These are phyloP conservation scores for Ylistrum balloti DNA, from an alignment of 1,140 invertebrate genomes.

Conservation along the genomic window DNA sequence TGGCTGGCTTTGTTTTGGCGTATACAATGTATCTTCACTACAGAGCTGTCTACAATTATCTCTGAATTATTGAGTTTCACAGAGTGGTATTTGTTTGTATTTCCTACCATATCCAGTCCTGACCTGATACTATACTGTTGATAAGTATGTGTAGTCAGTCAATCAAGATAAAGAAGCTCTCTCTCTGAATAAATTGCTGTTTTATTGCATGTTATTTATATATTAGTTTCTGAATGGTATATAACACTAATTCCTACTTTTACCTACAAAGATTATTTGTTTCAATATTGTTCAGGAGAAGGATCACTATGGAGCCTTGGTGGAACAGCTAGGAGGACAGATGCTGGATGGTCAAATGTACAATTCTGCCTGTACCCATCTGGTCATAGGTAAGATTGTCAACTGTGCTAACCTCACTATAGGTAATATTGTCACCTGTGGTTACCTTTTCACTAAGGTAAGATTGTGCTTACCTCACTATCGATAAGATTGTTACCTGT, in stretches of 20 bases:
- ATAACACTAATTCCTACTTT: not conserved
- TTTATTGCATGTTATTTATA: not conserved
- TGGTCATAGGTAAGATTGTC: slow-evolving; percentile 86
- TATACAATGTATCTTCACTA: too few relatives aligned
- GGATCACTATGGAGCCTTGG: slow-evolving; percentile 83
- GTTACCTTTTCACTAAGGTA: too few relatives aligned
- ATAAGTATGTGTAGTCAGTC: too few relatives aligned
- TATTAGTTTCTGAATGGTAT: not conserved
- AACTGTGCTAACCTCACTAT: not conserved
- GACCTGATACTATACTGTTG: too few relatives aligned
- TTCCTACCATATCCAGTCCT: too few relatives aligned
- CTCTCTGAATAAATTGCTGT: too few relatives aligned
- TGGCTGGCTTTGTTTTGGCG: too few relatives aligned
- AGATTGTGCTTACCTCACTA: not conserved
- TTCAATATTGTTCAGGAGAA: too few relatives aligned
- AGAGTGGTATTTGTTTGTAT: too few relatives aligned
- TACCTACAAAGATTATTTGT: not conserved
- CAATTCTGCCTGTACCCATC: slow-evolving; percentile 89
- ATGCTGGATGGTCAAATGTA: slow-evolving; percentile 86
- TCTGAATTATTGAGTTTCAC: too few relatives aligned
- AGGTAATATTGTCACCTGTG: not conserved
- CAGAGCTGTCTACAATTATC: too few relatives aligned
- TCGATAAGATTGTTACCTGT: not conserved
- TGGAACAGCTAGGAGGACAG: slow-evolving; percentile 87
- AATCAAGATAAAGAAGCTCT: too few relatives aligned